Base-by-base conservation (phyloP, 2,888 invertebrate species). In the Ferdinandea cuprea region DNA sequence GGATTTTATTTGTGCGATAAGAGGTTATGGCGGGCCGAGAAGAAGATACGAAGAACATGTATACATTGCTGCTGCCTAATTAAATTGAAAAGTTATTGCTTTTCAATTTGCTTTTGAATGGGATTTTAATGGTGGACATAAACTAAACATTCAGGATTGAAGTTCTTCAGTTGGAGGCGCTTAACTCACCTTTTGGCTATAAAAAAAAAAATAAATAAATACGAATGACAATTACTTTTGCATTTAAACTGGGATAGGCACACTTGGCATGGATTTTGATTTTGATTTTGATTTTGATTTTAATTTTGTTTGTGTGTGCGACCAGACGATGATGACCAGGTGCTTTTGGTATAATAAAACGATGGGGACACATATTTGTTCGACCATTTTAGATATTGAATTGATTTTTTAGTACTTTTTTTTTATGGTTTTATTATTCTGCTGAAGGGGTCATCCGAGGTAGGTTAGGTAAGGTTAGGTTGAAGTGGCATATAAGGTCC, bases 81-180 rank as follows among this genome's bases (percentile, higher is more conserved):
- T 78, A 83, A 83, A 68, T 66, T 40, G 78, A 68, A 46, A 77
- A 68, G 56, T 61, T 72, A 78, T 72, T n/a, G 72, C 21, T 68
- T 78, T 72, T 78, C 83, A 78, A 83, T 83, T 83, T 83, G 78
- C 65, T 35, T 13, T 17, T 19, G 21, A 83, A 78, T 78, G 72
- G 48, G 61, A 8, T 54, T 72, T 72, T 83, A 35, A 78, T 78
- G 61, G 48, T 15, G 30, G 15, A 8, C 35, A 68, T 77, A 72
- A 76, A 52, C 63, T 30, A 28, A 42, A 32, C 52, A 44, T 19
- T 52, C 17, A 28, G 72, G 48, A n/a, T 35, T 35, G 35, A n/a
- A 35, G 2, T 3, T 40, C 6, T 15, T 13, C 15, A 7, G 17
- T 3, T 21, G 11, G 17, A 7, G 74, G 66, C 58, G 48, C 61